Evolutionary conservation across 2,888 invertebrate genomes (phyloP), one percentile per base, ranked within the genome.

Genomic region (Molorchus minor): DNA sequence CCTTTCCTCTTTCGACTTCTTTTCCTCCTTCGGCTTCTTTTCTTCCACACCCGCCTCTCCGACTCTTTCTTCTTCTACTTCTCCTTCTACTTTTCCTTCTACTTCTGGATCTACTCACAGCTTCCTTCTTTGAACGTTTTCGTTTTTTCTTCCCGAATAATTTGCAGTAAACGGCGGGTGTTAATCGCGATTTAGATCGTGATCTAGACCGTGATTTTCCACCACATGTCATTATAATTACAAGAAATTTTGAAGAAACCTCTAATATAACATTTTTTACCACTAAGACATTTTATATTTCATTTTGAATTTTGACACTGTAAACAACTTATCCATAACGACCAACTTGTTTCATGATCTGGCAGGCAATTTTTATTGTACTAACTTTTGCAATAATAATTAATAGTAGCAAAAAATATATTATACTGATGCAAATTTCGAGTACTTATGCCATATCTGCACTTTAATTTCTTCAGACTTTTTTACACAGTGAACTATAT

Each of bases 251-350:
- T 13, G 52, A 41, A n/a, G 3, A 40, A 38, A 30, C 15, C 30
- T 10, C 41, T 40, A 52, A 41, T 36, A 19, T 12, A 40, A 13
- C 49, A 52, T 52, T 41, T 52, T 49, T 45, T 45, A n/a, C 19
- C 7, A 33, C 0, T n/a, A 33, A 3, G 19, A 15, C 29, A 17
- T 41, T 41, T 40, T 41, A 15, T 52, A 25, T 41, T 52, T 52
- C 52, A 52, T 52, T 52, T 40, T 41, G 52, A 52, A 52, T 52
- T n/a, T n/a, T 52, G 52, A 40, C 52, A 41, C n/a, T 41, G 30
- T 52, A 49, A 49, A 49, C 49, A 49, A 49, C 21, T 49, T 49
- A 16, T 15, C 38, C 49, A 49, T 49, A 49, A 49, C 49, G 21
- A 49, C 49, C 38, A 38, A 35, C 38, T 49, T 49, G 49, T 49